These are phyloP conservation scores for Eilema depressum DNA, from an alignment of 2,888 invertebrate species.

Conservation along the genomic window DNA sequence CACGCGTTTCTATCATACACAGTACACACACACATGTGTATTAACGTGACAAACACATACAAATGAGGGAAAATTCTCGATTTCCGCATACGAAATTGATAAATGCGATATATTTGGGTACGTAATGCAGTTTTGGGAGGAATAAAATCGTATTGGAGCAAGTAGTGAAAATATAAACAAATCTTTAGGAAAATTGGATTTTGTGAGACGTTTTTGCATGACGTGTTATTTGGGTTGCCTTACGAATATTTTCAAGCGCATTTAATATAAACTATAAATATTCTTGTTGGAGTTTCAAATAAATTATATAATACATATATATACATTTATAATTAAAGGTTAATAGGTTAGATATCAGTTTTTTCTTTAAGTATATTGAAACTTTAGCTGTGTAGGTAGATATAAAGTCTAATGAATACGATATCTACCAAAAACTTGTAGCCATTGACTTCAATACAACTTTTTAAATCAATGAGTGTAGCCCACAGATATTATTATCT, in stretches of 20 bases:
- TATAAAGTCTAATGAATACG: neutral
- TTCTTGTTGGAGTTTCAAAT: neutral
- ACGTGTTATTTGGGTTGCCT: neutral
- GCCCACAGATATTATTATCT: neutral
- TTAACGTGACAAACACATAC: constrained; percentile 44
- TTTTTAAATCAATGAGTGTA: neutral
- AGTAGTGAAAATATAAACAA: neutral
- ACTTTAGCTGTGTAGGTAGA: neutral
- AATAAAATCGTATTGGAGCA: constrained; percentile 17
- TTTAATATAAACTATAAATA: neutral
- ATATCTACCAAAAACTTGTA: neutral
- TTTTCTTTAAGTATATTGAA: neutral
- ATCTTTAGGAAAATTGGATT: neutral
- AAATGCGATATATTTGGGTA: constrained; percentile 28
- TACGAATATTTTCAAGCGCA: neutral
- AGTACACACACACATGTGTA: constrained; percentile 56
- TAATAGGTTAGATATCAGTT: neutral
- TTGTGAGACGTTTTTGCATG: neutral
- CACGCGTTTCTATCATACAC: constrained; percentile 72
- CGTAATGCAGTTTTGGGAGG: constrained; percentile 30
- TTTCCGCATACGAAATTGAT: constrained; percentile 68
- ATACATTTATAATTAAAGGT: neutral
- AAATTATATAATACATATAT: neutral
- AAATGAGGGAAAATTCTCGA: constrained; percentile 74
- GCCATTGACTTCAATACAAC: neutral